Base-by-base conservation (phyloP, 2,888 invertebrate genomes). In the Rotaria socialis region DNA sequence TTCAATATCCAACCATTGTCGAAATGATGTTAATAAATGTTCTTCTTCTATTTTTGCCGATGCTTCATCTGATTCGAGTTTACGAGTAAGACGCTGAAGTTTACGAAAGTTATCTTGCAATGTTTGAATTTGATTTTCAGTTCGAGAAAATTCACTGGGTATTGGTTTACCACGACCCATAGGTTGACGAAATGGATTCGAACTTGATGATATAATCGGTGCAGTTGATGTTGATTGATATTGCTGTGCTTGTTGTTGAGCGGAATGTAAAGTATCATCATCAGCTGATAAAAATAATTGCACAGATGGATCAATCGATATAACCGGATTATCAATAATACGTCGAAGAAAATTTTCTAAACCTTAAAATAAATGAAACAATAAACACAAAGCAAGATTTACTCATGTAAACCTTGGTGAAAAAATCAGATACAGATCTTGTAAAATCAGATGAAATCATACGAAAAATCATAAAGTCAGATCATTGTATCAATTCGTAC, bases 261-360 rank as follows among this genome's bases (percentile, higher is more conserved):
- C 47, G 14, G 80, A 47, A 47, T 43, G 22, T 14, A 80, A 19
- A n/a, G 80, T 47, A 14, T 80, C 47, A 80, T 80, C 80, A 47
- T 80, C 80, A 14, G 80, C 43, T 11, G 47, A 11, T 11, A 80
- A 14, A 80, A 80, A 80, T 80, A 80, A 80, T 47, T 80, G 80
- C n/a, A 80, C 43, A 43, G 47, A 80, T 14, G 43, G 10, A 80
- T 80, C 80, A 47, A 80, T 80, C 2, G 80, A 80, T 47, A 80
- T 80, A 47, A 80, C n/a, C 14, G 80, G 80, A 80, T 80, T 80
- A 80, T 80, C 47, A 11, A 47, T 47, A n/a, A 80, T 22, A 47
- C 80, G 80, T 47, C 19, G 80, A 80, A 80, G 80, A 47, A 80
- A 80, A 80, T 80, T 80, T 47, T 80, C 41, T 43, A 75, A 24